These are phyloP conservation scores for Noturus placidus DNA, from an alignment of 2,113 vertebrate species.

Conservation along the genomic window DNA sequence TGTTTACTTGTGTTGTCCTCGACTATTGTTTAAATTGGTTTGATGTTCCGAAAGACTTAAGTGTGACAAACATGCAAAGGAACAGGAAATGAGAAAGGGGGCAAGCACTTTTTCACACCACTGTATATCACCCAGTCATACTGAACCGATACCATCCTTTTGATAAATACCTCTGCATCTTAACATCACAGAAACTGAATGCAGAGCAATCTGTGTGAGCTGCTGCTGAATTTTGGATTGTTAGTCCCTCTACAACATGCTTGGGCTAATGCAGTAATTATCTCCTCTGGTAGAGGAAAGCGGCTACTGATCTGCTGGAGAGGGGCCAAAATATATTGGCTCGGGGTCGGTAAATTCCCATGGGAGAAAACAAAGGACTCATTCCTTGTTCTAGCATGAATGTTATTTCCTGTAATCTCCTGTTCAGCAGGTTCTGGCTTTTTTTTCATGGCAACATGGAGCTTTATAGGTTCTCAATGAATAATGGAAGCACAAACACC, in stretches of 20 bases:
- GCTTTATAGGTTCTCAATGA: not conserved
- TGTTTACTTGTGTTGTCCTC: too few species aligned
- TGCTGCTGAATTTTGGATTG: not conserved
- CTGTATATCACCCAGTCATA: not conserved
- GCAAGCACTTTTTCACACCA: too few species aligned
- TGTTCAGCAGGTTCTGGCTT: not conserved
- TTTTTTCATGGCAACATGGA: not conserved
- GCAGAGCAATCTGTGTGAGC: not conserved
- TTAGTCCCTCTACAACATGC: slow-evolving; percentile 26
- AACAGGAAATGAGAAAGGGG: too few species aligned
- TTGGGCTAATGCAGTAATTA: slow-evolving; percentile 32
- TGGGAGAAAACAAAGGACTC: slow-evolving; percentile 11
- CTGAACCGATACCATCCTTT: too few species aligned
- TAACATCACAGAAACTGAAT: not conserved
- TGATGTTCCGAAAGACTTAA: too few species aligned
- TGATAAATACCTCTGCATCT: not conserved
- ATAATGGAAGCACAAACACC: not conserved
- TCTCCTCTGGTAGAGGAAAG: slow-evolving; percentile 21
- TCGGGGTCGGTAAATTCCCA: slow-evolving; percentile 2
- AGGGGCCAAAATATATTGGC: slow-evolving; percentile 18
- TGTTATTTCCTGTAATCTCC: slow-evolving; percentile 2
- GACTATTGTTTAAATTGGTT: too few species aligned
- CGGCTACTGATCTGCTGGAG: not conserved
- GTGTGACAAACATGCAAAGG: too few species aligned
- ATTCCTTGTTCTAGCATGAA: not conserved